These are phyloP conservation scores for Drosophila ustulata DNA, from an alignment of 2,888 invertebrate species.

Conservation along the genomic window DNA sequence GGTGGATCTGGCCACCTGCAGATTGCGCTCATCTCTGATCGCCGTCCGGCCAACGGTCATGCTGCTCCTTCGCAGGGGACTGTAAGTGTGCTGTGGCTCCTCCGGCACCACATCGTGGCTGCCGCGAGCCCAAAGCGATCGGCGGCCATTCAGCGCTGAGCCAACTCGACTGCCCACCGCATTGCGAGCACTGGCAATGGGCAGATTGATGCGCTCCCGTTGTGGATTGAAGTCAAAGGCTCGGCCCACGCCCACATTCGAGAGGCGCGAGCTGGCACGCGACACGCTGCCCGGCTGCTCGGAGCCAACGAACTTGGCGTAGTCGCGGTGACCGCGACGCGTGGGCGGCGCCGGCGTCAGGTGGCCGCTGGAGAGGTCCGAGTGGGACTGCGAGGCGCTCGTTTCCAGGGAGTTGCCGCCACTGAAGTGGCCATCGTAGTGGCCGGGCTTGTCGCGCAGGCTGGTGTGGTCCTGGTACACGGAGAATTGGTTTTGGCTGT, in stretches of 20 bases:
- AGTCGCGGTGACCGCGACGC: conserved; percentile 66
- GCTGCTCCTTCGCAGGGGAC: conserved; percentile 42
- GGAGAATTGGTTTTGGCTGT: conserved; percentile 66
- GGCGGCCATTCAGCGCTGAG: conserved; percentile 25
- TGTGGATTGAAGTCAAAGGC: conserved; percentile 77
- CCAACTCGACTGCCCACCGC: conserved; percentile 27
- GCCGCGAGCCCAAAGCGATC: conserved; percentile 54
- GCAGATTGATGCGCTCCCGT: conserved; percentile 69
- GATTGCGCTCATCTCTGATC: conserved; percentile 1
- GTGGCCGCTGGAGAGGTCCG: conserved; percentile 73
- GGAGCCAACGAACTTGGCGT: conserved; percentile 68
- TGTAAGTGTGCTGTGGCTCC: conserved; percentile 41
- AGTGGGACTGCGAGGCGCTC: conserved; percentile 67
- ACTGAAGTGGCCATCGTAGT: conserved; percentile 69
- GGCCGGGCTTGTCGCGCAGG: conserved; percentile 61
- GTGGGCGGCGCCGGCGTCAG: conserved; percentile 56
- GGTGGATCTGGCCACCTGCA: conserved; percentile 32
- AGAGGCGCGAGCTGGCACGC: conserved; percentile 67
- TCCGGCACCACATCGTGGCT: conserved; percentile 49
- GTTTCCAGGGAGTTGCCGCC: conserved; percentile 61
- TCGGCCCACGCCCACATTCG: conserved; percentile 48
- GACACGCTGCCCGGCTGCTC: conserved; percentile 68
- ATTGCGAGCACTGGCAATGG: conserved; percentile 23
- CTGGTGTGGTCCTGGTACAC: conserved; percentile 73
- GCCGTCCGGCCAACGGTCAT: conserved; percentile 17